Base-by-base conservation (phyloP, 2,888 invertebrate genomes). In the Hypena proboscidalis region DNA sequence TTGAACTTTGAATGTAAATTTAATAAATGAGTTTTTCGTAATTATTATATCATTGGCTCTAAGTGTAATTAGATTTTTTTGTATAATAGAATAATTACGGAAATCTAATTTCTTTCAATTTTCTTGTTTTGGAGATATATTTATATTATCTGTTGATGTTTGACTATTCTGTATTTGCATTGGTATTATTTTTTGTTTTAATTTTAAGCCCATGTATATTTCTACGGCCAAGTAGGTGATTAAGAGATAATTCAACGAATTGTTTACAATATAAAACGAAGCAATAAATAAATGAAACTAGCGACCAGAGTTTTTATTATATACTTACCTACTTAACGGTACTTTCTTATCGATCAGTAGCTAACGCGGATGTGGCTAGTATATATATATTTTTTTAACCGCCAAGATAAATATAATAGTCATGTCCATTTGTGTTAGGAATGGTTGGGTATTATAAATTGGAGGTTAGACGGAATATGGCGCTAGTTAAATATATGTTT, bases 61-160 rank as follows among this genome's bases (percentile, higher is more conserved):
- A 66, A 68, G 60, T 67, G 73, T 74, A 70, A 70, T 67, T 61
- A 61, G 15, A 20, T 37, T 35, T 62, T 58, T 55, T 47, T 47
- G 56, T 63, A 54, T 58, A 36, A 23, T 37, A 25, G 32, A 30
- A 40, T 27, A 15, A 58, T 72, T 50, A 51, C 45, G 60, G 37
- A 43, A 15, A 13, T 13, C 32, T 33, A 46, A 30, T 41, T 17
- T 25, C 31, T 47, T 42, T 42, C 33, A 65, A 74, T 80, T 79
- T 80, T 82, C 79, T 85, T 89, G 79, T 86, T 83, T 79, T 77
- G 77, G 73, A 77, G 74, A 78, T 77, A 70, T 74, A 70, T 78
- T 82, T 83, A 81, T 86, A 85, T 87, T 85, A 80, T 83, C 77
- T 84, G 87, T 88, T 89, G 73, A 83, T 67, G 80, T 87, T 88